Evolutionary conservation across 1,140 invertebrate genomes (phyloP).

Genomic region (Cherax destructor): DNA sequence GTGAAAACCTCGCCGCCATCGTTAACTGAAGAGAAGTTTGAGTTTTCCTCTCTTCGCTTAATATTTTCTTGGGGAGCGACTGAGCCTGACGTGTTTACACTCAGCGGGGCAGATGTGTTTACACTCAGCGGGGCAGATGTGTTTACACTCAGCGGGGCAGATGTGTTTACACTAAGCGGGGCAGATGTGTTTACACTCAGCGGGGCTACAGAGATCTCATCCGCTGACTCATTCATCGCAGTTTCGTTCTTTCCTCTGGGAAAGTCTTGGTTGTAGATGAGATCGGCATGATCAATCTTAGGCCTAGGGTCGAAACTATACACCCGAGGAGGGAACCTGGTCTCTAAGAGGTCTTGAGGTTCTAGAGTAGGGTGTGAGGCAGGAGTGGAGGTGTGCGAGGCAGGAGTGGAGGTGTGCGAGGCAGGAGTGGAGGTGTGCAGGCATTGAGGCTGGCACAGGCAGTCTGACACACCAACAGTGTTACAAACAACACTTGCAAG

Average conservation of each 20-base stretch:
- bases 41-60: neutral
- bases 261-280: neutral
- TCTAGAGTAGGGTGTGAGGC: neutral
- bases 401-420: too few relatives aligned
- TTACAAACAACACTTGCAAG: neutral
- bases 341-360: neutral
- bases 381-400: neutral
- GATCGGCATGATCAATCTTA: neutral
- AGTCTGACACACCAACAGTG: neutral
- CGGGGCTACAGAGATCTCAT: too few relatives aligned
- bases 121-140: neutral
- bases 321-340: conserved; percentile 7
- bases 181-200: too few relatives aligned
- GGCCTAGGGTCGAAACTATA: conserved; percentile 20
- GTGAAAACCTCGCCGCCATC: neutral
- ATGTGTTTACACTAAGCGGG: too few relatives aligned
- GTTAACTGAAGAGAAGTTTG: neutral
- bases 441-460: neutral
- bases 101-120: neutral
- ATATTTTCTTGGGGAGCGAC: neutral
- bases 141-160: too few relatives aligned
- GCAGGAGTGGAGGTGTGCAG: too few relatives aligned
- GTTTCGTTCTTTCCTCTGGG: neutral
- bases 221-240: neutral
- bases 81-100: neutral